Evolutionary conservation across 2,888 invertebrate genomes (phyloP), one percentile per base, ranked within the genome.

Genomic region (Synanthedon vespiformis): DNA sequence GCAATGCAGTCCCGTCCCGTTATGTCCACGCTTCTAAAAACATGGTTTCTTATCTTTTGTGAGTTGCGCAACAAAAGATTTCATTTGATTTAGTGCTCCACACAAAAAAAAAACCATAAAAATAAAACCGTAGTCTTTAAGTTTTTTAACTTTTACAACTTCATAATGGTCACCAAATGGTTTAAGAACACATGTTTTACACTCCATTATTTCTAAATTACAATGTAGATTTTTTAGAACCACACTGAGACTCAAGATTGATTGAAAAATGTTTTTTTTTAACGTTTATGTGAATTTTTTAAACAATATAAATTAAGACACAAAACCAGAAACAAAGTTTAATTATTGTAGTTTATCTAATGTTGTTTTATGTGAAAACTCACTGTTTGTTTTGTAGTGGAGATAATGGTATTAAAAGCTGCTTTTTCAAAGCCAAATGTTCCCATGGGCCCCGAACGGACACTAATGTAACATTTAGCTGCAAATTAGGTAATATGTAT

Each of bases 401-500:
- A 68, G 65, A 67, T 63, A 62, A 61, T 59, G 58, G 50, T 54
- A 61, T 68, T 67, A 66, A 59, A 34, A 34, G 34, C 34, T 55
- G 61, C 60, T 62, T 63, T 68, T 73, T 75, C 56, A 57, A 56
- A 60, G 57, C 34, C 34, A 34, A 61, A 60, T 61, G 69, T 77
- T 85, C 82, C 72, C 83, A 82, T 78, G 77, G 63, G 74, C 59
- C 59, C 61, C 59, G 62, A 66, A 64, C 62, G 65, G 44, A 57
- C 63, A 69, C 67, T 80, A 77, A 79, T 77, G 67, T 63, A 67
- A 72, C 78, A 78, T 82, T 82, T 76, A 79, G 60, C 73, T 78
- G 77, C 76, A 83, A 84, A 84, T 82, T 76, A 84, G 79, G 77
- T 72, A 72, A 76, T 80, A 70, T 79, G 63, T 80, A 77, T 81